These are phyloP conservation scores for Rallus limicola DNA, from an alignment of 2,113 vertebrate genomes.

Conservation along the genomic window DNA sequence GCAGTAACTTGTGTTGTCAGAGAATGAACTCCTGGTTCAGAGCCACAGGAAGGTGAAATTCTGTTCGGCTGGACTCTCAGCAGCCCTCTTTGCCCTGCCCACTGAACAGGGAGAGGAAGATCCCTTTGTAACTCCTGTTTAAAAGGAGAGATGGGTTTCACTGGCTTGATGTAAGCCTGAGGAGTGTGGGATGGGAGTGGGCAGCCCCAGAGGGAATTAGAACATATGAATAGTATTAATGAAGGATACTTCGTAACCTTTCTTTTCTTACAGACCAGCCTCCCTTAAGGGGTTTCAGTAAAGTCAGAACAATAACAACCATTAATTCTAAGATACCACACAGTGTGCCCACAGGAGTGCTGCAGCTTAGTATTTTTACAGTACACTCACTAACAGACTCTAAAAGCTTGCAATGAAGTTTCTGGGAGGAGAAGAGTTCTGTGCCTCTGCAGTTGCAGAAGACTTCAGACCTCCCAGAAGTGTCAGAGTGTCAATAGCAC, in stretches of 20 bases:
- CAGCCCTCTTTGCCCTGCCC: neutral
- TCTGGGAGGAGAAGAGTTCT: neutral
- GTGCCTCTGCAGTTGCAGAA: neutral
- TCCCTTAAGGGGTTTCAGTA: neutral
- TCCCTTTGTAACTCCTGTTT: neutral
- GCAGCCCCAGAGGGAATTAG: neutral
- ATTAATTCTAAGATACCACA: neutral
- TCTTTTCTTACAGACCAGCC: neutral
- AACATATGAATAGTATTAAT: neutral
- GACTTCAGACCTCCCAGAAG: constrained; percentile 10
- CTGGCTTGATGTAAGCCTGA: neutral
- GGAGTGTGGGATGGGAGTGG: neutral
- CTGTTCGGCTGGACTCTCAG: neutral
- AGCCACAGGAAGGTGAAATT: neutral
- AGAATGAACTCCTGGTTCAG: neutral
- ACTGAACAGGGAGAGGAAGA: neutral
- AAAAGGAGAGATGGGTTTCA: neutral
- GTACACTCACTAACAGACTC: neutral
- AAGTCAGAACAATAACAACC: neutral
- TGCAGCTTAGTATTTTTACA: neutral
- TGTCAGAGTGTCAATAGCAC: neutral
- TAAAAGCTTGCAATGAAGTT: neutral
- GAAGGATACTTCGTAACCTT: neutral
- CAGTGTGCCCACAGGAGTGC: neutral
- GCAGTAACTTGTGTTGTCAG: neutral